phyloP scores from a whole-genome alignment of 2,888 invertebrate genomes.

The Drosophila nr. perissopoda region DNA sequence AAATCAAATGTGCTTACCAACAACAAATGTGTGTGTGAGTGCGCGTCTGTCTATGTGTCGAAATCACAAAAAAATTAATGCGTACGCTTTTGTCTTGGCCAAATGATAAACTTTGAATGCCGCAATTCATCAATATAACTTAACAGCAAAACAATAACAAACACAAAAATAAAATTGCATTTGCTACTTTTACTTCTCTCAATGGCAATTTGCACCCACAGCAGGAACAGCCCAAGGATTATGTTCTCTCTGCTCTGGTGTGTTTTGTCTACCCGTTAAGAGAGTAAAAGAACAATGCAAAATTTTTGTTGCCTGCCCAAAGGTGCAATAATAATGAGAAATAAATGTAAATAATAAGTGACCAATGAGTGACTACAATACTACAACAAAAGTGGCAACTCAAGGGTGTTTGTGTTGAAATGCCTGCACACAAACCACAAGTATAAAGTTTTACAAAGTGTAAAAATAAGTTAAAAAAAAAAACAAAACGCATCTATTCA shows the following conservation, averaged over 20 bases:
- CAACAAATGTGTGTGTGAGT: conserved; percentile 37
- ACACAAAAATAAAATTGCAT: conserved; percentile 51
- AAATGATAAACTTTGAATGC: conserved; percentile 27
- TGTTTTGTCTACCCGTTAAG: conserved; percentile 26
- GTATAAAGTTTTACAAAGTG: conserved; percentile 35
- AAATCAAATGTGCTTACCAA: conserved; percentile 38
- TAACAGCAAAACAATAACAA: conserved; percentile 18
- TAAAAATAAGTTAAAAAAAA: conserved; percentile 22
- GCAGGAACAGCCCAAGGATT: conserved; percentile 84
- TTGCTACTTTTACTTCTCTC: conserved; percentile 39
- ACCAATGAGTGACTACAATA: not conserved
- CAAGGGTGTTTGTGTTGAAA: conserved; percentile 6
- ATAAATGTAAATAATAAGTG: conserved; percentile 2
- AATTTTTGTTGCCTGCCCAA: conserved; percentile 32
- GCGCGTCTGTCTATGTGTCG: conserved; percentile 28
- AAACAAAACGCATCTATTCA: not conserved
- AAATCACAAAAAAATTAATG: conserved; percentile 35
- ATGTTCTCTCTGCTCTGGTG: conserved; percentile 82
- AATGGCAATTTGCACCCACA: conserved; percentile 47
- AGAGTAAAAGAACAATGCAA: conserved; percentile 40
- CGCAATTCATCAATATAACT: conserved; percentile 26
- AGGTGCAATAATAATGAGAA: conserved; percentile 26
- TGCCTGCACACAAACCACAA: conserved; percentile 34
- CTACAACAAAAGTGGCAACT: not conserved
- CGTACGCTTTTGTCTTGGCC: conserved; percentile 48